phyloP scores from a whole-genome alignment of 1,140 invertebrate genomes.

The Copidosoma floridanum region DNA sequence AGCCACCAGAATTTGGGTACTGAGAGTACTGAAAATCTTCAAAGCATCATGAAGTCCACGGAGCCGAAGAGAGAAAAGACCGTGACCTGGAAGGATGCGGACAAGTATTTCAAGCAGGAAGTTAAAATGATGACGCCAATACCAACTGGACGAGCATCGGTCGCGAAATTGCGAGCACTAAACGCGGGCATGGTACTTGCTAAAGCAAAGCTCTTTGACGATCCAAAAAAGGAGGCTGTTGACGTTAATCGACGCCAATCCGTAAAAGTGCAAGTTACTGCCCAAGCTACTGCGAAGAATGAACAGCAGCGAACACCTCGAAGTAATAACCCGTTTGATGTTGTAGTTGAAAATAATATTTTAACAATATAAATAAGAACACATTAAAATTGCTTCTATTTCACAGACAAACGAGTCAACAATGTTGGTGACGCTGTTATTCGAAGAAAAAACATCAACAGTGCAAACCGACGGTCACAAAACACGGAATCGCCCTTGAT shows the following conservation, averaged over 20 bases:
- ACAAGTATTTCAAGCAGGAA: conserved; percentile 45
- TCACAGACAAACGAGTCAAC: too few species aligned
- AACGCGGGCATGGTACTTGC: conserved; percentile 70
- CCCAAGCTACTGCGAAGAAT: neutral
- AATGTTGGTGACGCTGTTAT: neutral
- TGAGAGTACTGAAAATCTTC: neutral
- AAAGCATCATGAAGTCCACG: neutral
- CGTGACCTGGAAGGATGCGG: conserved; percentile 52
- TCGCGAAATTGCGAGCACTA: conserved; percentile 63
- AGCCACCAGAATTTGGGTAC: conserved; percentile 38
- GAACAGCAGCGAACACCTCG: conserved; percentile 2
- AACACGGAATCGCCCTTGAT: conserved; percentile 21
- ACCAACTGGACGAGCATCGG: conserved; percentile 60
- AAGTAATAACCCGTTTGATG: too few species aligned
- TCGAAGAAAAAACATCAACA: conserved; percentile 3
- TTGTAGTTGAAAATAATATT: too few species aligned
- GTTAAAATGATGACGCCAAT: conserved; percentile 32
- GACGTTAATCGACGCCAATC: conserved; percentile 15
- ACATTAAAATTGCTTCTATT: too few species aligned
- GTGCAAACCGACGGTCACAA: conserved; percentile 9
- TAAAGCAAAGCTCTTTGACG: conserved; percentile 66
- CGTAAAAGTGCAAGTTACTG: conserved; percentile 8
- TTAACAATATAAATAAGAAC: too few species aligned
- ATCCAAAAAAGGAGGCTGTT: conserved; percentile 27
- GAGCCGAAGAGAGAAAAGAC: conserved; percentile 26